Evolutionary conservation across 2,113 vertebrate genomes (phyloP).

Genomic region (Melanerpes aurifrons): DNA sequence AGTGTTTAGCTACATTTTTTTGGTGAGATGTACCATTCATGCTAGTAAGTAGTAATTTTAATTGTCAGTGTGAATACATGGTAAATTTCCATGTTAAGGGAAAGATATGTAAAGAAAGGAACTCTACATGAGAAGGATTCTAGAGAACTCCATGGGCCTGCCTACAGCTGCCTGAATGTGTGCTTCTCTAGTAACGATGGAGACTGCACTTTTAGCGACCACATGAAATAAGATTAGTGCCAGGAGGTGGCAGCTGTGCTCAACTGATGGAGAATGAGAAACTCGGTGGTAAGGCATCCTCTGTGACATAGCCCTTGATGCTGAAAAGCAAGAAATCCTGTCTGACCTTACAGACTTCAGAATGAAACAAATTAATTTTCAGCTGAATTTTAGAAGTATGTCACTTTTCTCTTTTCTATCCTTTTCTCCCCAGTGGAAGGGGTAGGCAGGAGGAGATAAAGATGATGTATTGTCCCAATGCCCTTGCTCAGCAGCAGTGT

Average conservation of each 20-base stretch:
- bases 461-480: not conserved
- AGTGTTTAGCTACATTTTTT: not conserved
- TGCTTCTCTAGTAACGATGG: accelerated
- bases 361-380: not conserved
- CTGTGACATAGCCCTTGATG: not conserved
- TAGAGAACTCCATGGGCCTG: not conserved
- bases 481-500: accelerated
- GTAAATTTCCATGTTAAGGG: not conserved
- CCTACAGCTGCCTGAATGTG: not conserved
- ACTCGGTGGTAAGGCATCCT: accelerated
- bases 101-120: not conserved
- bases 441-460: not conserved
- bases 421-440: not conserved
- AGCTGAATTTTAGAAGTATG: not conserved
- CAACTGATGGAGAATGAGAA: not conserved
- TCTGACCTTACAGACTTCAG: not conserved
- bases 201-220: too few species aligned
- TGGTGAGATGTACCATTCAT: not conserved
- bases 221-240: not conserved
- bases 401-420: not conserved
- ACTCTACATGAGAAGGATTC: not conserved
- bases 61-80: not conserved
- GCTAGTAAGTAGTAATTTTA: not conserved
- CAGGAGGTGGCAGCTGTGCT: constrained; percentile 53
- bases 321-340: not conserved